Conservation (phyloP, 2,888 invertebrate genomes). For the Atethmia centrago region DNA sequence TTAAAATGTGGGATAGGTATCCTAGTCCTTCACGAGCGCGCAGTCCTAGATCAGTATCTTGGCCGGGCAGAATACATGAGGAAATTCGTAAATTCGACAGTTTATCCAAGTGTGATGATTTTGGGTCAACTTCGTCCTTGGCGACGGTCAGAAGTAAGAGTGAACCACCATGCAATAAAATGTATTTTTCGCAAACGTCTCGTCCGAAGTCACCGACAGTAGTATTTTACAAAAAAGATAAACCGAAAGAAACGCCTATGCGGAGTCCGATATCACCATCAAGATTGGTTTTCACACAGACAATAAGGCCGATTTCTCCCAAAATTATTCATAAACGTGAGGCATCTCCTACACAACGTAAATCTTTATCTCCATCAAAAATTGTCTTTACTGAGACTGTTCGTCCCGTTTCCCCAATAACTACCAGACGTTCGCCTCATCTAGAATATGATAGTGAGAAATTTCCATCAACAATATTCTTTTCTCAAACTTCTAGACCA, state of each 20-base stretch:
- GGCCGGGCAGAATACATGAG: constrained; percentile 91
- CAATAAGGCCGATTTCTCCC: constrained; percentile 83
- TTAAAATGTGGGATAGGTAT: constrained; percentile 92
- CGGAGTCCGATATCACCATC: constrained; percentile 77
- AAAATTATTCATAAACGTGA: constrained; percentile 72
- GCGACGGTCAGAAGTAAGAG: constrained; percentile 91
- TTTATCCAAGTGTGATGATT: constrained; percentile 82
- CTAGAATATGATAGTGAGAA: constrained; percentile 70
- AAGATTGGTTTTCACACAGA: constrained; percentile 80
- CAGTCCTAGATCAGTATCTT: constrained; percentile 91
- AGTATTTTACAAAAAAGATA: constrained; percentile 81
- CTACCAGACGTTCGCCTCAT: constrained; percentile 68
- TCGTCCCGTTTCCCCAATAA: constrained; percentile 81
- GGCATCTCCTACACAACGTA: constrained; percentile 63
- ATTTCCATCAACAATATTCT: constrained; percentile 78
- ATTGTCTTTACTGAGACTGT: constrained; percentile 82
- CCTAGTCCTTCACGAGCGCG: constrained; percentile 87
- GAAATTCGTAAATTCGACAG: constrained; percentile 88
- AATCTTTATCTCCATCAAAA: constrained; percentile 79
- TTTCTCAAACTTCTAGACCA: constrained; percentile 85
- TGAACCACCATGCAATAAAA: constrained; percentile 91
- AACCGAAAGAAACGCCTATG: constrained; percentile 60
- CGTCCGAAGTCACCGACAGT: constrained; percentile 86
- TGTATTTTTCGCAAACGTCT: constrained; percentile 88
- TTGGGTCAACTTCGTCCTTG: constrained; percentile 86